These are phyloP conservation scores for Schlechtendalia chinensis DNA, from an alignment of 1,140 invertebrate species.

Conservation along the genomic window DNA sequence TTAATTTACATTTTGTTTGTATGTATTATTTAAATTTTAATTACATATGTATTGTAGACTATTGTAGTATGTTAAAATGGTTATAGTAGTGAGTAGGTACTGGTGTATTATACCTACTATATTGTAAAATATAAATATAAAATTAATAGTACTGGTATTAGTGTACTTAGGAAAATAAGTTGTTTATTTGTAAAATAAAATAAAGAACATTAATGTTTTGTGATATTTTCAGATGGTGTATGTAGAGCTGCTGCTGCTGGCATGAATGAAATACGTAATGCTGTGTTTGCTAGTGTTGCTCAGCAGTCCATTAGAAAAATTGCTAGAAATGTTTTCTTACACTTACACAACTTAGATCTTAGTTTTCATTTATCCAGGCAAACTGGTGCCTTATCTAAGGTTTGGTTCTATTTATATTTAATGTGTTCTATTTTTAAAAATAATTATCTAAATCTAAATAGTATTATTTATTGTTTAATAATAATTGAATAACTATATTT, in stretches of 20 bases:
- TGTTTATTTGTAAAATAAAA: too few relatives aligned
- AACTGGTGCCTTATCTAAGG: slow-evolving; percentile 85
- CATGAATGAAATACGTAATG: slow-evolving; percentile 96
- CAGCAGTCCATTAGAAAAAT: slow-evolving; percentile 94
- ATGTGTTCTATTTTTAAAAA: not conserved
- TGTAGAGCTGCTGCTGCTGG: slow-evolving; percentile 83
- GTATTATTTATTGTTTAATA: too few relatives aligned
- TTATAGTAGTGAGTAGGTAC: not conserved
- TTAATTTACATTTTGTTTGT: too few relatives aligned
- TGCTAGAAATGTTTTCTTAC: slow-evolving; percentile 93
- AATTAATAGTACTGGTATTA: too few relatives aligned
- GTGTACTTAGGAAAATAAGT: too few relatives aligned
- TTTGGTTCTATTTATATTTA: slow-evolving; percentile 54
- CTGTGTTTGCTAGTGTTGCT: slow-evolving; percentile 97
- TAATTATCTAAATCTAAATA: not conserved
- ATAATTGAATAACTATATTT: too few relatives aligned
- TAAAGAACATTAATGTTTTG: not conserved
- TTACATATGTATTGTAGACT: too few relatives aligned
- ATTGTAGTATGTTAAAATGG: too few relatives aligned
- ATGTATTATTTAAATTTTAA: too few relatives aligned
- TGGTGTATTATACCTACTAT: not conserved
- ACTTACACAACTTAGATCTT: slow-evolving; percentile 93
- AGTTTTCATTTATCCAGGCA: slow-evolving; percentile 91
- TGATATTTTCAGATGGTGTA: slow-evolving; percentile 76
- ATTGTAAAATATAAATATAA: too few relatives aligned